phyloP scores from a whole-genome alignment of 2,113 vertebrate species.

The Eublepharis macularius region DNA sequence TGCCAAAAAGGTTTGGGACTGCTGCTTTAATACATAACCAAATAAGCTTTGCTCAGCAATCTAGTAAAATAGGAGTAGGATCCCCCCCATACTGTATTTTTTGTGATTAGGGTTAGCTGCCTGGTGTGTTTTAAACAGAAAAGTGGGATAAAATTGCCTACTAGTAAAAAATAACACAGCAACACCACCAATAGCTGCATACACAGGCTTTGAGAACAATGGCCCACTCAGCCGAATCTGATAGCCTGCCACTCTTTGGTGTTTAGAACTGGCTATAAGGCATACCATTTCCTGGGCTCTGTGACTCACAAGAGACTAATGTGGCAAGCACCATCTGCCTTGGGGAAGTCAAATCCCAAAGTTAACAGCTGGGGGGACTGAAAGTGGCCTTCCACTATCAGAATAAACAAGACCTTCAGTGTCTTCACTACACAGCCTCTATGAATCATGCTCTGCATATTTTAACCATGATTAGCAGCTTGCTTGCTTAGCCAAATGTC shows the following conservation, averaged over 20 bases:
- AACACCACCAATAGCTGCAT: neutral
- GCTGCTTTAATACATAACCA: too few relatives aligned
- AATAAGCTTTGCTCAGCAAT: too few relatives aligned
- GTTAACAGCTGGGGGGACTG: neutral
- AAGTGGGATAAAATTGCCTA: too few relatives aligned
- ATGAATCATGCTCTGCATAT: neutral
- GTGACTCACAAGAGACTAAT: neutral
- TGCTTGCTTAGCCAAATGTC: neutral
- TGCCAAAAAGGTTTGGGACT: too few relatives aligned
- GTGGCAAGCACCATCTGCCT: neutral
- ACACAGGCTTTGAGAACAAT: neutral
- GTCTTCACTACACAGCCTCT: neutral
- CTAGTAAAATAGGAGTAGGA: too few relatives aligned
- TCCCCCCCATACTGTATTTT: too few relatives aligned
- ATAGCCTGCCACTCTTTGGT: too few relatives aligned
- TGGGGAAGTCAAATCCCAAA: neutral
- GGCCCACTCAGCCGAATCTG: neutral
- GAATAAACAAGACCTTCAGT: neutral
- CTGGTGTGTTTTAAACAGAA: too few relatives aligned
- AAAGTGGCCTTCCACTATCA: neutral
- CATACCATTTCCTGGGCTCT: neutral
- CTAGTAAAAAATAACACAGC: neutral
- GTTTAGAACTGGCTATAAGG: neutral
- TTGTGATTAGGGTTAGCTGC: too few relatives aligned
- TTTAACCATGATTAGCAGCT: neutral